Evolutionary conservation across 2,113 vertebrate genomes (phyloP), one percentile per base, ranked within the genome.

Genomic region (Grammomys dolichurus): DNA sequence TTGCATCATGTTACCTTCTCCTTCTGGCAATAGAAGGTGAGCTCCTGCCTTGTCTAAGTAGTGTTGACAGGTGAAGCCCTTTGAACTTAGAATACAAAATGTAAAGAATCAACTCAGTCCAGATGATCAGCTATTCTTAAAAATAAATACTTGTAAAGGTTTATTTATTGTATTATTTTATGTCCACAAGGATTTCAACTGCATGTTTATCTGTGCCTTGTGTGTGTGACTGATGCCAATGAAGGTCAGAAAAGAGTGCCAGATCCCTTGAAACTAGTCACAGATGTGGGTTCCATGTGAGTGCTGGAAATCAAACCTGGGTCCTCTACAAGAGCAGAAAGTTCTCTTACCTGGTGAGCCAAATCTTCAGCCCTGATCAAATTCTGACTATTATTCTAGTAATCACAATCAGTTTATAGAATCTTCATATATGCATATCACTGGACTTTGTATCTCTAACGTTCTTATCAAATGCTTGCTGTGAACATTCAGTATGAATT

Each of bases 41-140:
- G 19, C 69, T 76, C 67, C 87, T 95, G 95, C 70, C 11, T 82
- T 90, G 51, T 87, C 88, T 87, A 89, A 86, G 95, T 90, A 46
- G 46, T 58, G 82, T 82, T 95, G 87, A 98, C 96, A 97, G n/a
- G 10, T 88, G 75, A 97, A 96, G 92, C 11, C 5, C 93, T 98
- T 98, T 97, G 87, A 97, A 96, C 80, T 96, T 85, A 92, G 72
- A 87, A 80, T 97, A 93, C 94, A 92, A 92, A 88, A 90, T 96
- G 96, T 86, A 97, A 95, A 75, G 46, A 77, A 80, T 94, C 91
- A 73, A 17, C 87, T 91, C 81, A 56, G 76, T 94, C 88, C 43
- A 89, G 88, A 92, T 95, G 94, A 90, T 96, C 48, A 69, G 19
- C 17, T 46, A 13, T 20, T 72, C 13, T 76, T 78, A 69, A 46